Evolutionary conservation across 2,888 invertebrate species (phyloP).

Genomic region (Oscheius sp.): DNA sequence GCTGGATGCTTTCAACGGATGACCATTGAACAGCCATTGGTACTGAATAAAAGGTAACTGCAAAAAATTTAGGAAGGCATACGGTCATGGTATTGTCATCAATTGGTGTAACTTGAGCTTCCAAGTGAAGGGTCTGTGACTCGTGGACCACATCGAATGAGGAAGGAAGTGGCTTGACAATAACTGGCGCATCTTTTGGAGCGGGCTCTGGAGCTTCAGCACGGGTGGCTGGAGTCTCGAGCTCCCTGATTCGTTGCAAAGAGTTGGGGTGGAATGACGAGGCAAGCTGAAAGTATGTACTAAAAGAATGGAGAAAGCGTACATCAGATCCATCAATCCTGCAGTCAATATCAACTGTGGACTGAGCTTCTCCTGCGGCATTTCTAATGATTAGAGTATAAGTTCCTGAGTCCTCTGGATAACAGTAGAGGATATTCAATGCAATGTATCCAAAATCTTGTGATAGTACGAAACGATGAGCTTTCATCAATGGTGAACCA

Average conservation of each 20-base stretch:
- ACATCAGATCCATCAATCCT: conserved; percentile 67
- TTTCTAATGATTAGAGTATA: conserved; percentile 81
- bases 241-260: conserved; percentile 88
- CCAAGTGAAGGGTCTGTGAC: conserved; percentile 88
- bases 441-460: conserved; percentile 98
- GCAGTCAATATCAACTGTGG: conserved; percentile 80
- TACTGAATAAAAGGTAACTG: conserved; percentile 76
- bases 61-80: neutral
- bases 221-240: conserved; percentile 81
- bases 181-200: conserved; percentile 86
- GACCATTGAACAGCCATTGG: conserved; percentile 97
- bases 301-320: conserved; percentile 4
- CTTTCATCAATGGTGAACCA: conserved; percentile 83
- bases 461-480: conserved; percentile 80
- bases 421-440: conserved; percentile 92
- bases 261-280: conserved; percentile 93
- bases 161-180: conserved; percentile 83
- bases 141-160: conserved; percentile 86
- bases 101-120: conserved; percentile 81
- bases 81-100: conserved; percentile 62
- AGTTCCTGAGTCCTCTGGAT: conserved; percentile 94
- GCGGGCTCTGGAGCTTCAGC: conserved; percentile 81
- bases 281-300: conserved; percentile 77
- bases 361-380: conserved; percentile 91
- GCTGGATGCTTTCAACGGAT: conserved; percentile 82